phyloP scores from a whole-genome alignment of 2,888 invertebrate species.

The Nemotelus nigrinus region DNA sequence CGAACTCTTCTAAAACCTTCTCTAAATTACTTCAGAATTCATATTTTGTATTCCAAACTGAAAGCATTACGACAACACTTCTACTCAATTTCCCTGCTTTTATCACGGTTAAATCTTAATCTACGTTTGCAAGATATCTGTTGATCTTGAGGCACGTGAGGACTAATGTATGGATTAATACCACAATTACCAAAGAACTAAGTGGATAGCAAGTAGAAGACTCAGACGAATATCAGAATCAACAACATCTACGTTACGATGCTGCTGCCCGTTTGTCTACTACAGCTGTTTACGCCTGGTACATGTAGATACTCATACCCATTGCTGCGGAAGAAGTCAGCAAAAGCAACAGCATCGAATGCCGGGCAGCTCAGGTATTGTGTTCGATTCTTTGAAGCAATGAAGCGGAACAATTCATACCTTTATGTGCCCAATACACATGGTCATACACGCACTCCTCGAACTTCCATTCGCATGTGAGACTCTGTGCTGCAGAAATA shows the following conservation, averaged over 20 bases:
- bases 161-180: slow-evolving; percentile 39
- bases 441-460: slow-evolving; percentile 25
- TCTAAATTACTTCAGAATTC: too few species aligned
- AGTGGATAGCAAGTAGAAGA: background rate
- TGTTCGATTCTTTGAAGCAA: slow-evolving; percentile 15
- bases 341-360: background rate
- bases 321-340: background rate
- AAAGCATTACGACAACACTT: too few species aligned
- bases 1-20: too few species aligned
- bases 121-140: slow-evolving; percentile 49
- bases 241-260: background rate
- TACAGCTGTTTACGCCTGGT: background rate
- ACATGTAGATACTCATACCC: background rate
- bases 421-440: slow-evolving; percentile 30
- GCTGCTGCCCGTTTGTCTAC: background rate
- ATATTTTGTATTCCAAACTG: too few species aligned
- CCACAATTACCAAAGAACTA: slow-evolving; percentile 19
- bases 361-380: slow-evolving; percentile 20
- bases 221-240: slow-evolving; percentile 1
- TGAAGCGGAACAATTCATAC: slow-evolving; percentile 32
- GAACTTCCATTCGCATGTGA: slow-evolving; percentile 13
- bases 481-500: background rate
- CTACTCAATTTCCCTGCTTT: slow-evolving; percentile 10
- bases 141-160: slow-evolving; percentile 48
- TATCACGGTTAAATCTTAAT: slow-evolving; percentile 51